phyloP scores from a whole-genome alignment of 2,888 invertebrate species.

The Chaitophorus viminalis region DNA sequence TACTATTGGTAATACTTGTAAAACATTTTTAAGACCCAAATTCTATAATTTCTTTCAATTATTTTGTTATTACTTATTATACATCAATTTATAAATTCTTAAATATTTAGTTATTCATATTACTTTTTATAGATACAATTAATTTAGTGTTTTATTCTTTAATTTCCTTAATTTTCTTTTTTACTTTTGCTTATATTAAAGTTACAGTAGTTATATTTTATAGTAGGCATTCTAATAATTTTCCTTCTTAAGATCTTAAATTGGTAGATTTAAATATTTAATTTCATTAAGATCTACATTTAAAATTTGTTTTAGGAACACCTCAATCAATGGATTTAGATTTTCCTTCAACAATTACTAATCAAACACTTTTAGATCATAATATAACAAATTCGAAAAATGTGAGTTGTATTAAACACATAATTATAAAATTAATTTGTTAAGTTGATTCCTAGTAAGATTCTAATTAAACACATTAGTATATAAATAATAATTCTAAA shows the following conservation, averaged over 20 bases:
- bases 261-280: no score
- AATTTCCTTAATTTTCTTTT: no score
- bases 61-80: background rate
- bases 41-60: conserved; percentile 17
- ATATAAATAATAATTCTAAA: no score
- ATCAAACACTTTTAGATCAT: conserved; percentile 49
- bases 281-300: background rate
- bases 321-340: conserved; percentile 10
- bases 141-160: no score
- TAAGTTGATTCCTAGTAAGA: no score
- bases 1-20: background rate
- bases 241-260: no score
- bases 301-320: background rate
- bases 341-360: conserved; percentile 35
- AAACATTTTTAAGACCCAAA: conserved; percentile 30
- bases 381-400: conserved; percentile 57
- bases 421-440: background rate
- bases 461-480: no score
- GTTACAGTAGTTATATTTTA: no score
- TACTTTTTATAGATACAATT: no score
- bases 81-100: background rate
- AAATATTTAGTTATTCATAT: background rate
- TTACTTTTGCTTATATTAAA: no score
- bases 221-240: no score
- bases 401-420: conserved; percentile 24